Conservation (phyloP, 2,113 vertebrate genomes). For the Microcebus tavaratra region DNA sequence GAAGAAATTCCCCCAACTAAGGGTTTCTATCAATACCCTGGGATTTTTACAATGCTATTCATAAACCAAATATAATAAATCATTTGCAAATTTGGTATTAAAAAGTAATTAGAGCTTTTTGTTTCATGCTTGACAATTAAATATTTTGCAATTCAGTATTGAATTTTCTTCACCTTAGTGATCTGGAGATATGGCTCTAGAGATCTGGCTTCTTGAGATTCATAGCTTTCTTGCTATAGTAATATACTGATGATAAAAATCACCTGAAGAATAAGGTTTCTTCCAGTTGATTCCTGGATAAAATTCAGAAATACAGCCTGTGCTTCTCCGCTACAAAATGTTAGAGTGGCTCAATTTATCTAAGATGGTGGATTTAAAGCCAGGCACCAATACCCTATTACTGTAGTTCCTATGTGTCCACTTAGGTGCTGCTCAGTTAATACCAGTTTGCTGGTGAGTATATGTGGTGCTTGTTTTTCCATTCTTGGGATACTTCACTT, state of each 20-base stretch:
- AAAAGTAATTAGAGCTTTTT: background rate
- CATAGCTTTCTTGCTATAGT: background rate
- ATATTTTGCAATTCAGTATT: background rate
- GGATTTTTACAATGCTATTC: background rate
- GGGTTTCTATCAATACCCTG: background rate
- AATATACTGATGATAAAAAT: background rate
- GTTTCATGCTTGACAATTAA: background rate
- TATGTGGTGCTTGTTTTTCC: too few relatives aligned
- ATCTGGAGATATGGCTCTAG: background rate
- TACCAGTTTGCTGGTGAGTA: too few relatives aligned
- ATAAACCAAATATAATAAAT: background rate
- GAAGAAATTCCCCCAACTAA: background rate
- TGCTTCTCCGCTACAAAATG: background rate
- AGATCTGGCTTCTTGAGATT: background rate
- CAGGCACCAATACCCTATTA: background rate
- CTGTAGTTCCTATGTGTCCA: too few relatives aligned
- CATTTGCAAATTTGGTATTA: background rate
- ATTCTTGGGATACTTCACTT: too few relatives aligned
- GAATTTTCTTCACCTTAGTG: background rate
- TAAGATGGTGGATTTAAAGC: background rate
- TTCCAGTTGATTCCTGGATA: background rate
- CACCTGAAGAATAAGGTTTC: background rate
- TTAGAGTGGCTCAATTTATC: too few relatives aligned
- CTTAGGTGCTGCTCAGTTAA: too few relatives aligned
- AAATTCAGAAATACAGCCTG: background rate